These are phyloP conservation scores for Limnephilus auricula DNA, from an alignment of 2,888 invertebrate species.

Conservation along the genomic window DNA sequence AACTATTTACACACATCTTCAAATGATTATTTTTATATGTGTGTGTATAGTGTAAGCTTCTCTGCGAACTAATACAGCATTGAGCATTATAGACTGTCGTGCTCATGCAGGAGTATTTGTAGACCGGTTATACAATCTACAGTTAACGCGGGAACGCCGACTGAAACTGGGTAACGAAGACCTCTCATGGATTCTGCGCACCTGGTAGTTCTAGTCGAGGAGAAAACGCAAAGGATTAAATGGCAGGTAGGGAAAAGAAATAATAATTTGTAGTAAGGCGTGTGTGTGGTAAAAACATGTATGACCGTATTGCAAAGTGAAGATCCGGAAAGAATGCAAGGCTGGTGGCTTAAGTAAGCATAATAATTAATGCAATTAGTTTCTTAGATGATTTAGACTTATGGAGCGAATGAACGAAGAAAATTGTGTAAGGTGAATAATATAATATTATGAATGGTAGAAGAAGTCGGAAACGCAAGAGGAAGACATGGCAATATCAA, in stretches of 20 bases:
- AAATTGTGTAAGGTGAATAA: no score
- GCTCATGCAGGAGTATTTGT: not conserved
- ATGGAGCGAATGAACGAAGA: no score
- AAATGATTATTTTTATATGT: not conserved
- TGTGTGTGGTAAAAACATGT: no score
- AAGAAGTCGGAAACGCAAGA: no score
- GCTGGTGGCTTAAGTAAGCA: no score
- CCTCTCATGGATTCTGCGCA: slow-evolving; percentile 35
- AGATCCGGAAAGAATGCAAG: no score
- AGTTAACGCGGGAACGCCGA: slow-evolving; percentile 12
- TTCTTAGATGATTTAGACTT: no score
- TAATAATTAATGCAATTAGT: no score
- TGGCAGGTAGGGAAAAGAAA: not conserved
- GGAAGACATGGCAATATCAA: no score
- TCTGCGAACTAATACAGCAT: not conserved
- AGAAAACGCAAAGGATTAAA: slow-evolving; percentile 63
- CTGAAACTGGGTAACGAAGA: not conserved
- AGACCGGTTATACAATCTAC: slow-evolving; percentile 34
- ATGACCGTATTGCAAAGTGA: no score
- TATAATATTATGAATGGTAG: no score
- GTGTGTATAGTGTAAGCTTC: not conserved
- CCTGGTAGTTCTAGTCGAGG: slow-evolving; percentile 47
- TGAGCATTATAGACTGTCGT: not conserved
- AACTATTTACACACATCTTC: slow-evolving; percentile 3
- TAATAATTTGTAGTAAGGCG: not conserved